Percentiles rank a stretch among this genome's conserved stretches.
Evolutionary conservation across 2,888 invertebrate genomes (phyloP).

Genomic region (Agriotes lineatus): DNA sequence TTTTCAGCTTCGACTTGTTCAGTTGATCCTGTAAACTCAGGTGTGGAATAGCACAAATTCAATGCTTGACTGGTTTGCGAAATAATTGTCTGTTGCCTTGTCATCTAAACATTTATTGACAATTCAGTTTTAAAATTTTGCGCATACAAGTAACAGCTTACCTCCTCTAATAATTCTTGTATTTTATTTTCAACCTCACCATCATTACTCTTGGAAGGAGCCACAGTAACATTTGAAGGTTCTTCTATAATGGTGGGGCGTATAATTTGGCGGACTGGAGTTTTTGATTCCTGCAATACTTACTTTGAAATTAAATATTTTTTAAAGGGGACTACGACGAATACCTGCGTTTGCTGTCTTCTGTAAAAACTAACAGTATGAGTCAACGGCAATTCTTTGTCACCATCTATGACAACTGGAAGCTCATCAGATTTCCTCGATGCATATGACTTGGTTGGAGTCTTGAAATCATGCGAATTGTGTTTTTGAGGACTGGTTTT

Average conservation of each 20-base stretch:
- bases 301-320: too few relatives aligned
- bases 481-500: constrained; percentile 6
- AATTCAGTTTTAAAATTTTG: not conserved
- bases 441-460: constrained; percentile 44
- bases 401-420: constrained; percentile 67
- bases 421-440: constrained; percentile 54
- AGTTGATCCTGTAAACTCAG: constrained; percentile 90
- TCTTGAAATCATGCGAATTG: constrained; percentile 34
- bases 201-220: constrained; percentile 19
- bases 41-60: constrained; percentile 88
- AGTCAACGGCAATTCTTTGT: constrained; percentile 74
- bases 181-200: constrained; percentile 73
- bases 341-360: constrained; percentile 82
- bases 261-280: constrained; percentile 63
- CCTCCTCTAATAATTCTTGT: constrained; percentile 75
- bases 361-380: constrained; percentile 92
- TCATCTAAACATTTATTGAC: constrained; percentile 55
- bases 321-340: too few relatives aligned
- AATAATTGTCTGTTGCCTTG: constrained; percentile 90
- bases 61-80: constrained; percentile 90
- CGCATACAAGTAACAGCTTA: constrained; percentile 53
- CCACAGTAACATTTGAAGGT: constrained; percentile 10
- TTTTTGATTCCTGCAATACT: constrained; percentile 43
- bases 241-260: constrained; percentile 59
- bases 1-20: constrained; percentile 97